A percentile compares a stretch with the other conserved stretches of the same genome.
Conservation (phyloP, 37 sponge, comb jelly and placozoan species). For the Lycopodina hypogea region DNA sequence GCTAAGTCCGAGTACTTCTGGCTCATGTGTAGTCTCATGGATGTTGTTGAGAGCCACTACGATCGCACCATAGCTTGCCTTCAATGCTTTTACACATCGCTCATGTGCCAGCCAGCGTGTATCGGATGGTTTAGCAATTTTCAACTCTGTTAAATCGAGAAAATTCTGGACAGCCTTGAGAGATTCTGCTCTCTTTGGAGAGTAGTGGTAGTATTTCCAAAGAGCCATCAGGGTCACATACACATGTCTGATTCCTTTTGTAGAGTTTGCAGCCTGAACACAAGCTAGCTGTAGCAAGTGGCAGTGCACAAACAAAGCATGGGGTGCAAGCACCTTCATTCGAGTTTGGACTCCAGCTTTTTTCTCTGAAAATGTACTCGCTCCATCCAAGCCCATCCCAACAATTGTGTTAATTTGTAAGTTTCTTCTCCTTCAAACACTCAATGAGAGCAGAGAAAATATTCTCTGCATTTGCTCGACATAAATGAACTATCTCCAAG, state of each 20-base stretch:
- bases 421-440: constrained; percentile 39
- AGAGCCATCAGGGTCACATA: too few relatives aligned
- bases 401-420: background rate
- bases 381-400: constrained; percentile 71
- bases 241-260: too few relatives aligned
- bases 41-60: constrained; percentile 39
- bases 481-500: constrained; percentile 59
- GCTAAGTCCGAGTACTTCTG: background rate
- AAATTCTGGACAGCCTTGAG: constrained; percentile 41
- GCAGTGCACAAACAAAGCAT: too few relatives aligned
- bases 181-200: too few relatives aligned
- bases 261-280: too few relatives aligned
- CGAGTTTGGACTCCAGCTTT: constrained; percentile 43
- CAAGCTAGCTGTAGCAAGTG: too few relatives aligned
- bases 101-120: too few relatives aligned
- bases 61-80: constrained; percentile 53
- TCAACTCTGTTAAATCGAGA: constrained; percentile 43
- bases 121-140: too few relatives aligned
- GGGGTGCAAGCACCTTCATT: too few relatives aligned
- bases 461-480: constrained; percentile 49
- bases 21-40: constrained; percentile 41
- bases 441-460: constrained; percentile 58
- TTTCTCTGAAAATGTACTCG: constrained; percentile 46
- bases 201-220: constrained; percentile 44
- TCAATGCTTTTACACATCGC: constrained; percentile 68